Evolutionary conservation across 1,140 invertebrate genomes (phyloP), one percentile per base, ranked within the genome.

Genomic region (Danaus plexippus): DNA sequence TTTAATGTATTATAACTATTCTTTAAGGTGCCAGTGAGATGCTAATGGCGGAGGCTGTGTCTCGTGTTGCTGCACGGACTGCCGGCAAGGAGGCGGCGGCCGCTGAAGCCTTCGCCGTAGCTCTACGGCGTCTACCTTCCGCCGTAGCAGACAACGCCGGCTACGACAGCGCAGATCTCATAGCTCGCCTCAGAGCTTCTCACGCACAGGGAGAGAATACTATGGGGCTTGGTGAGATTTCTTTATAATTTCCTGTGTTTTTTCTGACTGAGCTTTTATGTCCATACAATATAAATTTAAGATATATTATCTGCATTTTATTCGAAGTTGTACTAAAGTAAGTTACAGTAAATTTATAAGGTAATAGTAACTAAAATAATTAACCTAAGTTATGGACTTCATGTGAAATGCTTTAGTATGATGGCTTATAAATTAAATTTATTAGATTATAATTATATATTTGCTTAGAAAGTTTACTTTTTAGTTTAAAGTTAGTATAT

Each of bases 131-230:
- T 73, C 87, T 99, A 49, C 98, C 98, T 4, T 97, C 95, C 22
- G 94, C 95, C 49, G 98, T 99, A 68, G 97, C 97, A 22, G 98
- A 99, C 81, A 99, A 99, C 88, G 98, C 95, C 64, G 98, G 98
- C 54, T 98, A 96, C 80, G 98, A 99, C 89, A 98, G 97, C 49
- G 95, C 97, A 9, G 95, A 99, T 68, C 88, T 99, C 22, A 89
- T 99, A 42, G 94, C 95, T 11, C 92, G 98, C 74, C 89, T 99
- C 13, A 88, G 97, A 66, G 97, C 98, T 15, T 90, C 92, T 11
- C 98, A 99, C 84, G 92, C 94, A 46, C 91, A 93, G 64, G 94
- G 94, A 49, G 81, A 89, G 22, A 82, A 82, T 47, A 93, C 94
- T 0, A 90, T 91, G 86, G 98, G 98, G 52, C 88, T 99, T n/a